Percentiles rank a stretch among this genome's conserved stretches.
These are phyloP conservation scores for Chlorops oryzae DNA, from an alignment of 1,140 invertebrate genomes.

Conservation along the genomic window DNA sequence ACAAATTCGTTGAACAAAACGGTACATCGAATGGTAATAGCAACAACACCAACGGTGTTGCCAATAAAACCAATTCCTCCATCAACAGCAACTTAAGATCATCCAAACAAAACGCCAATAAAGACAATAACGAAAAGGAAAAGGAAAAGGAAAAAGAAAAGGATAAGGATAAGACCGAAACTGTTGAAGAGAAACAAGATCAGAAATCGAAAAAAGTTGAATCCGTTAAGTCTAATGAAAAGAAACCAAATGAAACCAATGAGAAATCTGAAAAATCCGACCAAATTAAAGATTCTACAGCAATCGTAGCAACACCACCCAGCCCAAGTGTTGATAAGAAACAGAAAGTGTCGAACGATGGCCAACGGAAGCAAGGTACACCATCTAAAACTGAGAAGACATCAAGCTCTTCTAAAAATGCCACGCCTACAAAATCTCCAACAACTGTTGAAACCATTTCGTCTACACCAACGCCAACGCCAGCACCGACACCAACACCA, in stretches of 20 bases:
- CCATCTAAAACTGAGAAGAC: neutral
- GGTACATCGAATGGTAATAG: slow-evolving; percentile 15
- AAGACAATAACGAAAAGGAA: slow-evolving; percentile 12
- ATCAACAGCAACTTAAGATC: neutral
- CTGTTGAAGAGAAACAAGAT: neutral
- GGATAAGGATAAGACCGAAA: neutral
- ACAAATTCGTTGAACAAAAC: slow-evolving; percentile 2
- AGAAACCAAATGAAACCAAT: neutral
- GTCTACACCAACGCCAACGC: slow-evolving; percentile 12
- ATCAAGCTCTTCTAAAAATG: slow-evolving; percentile 1
- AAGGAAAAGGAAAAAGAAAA: slow-evolving; percentile 8
- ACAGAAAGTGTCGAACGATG: neutral
- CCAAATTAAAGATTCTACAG: neutral
- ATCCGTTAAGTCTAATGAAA: neutral
- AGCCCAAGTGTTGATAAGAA: neutral
- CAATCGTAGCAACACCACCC: neutral
- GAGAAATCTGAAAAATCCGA: neutral
- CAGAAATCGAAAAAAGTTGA: neutral
- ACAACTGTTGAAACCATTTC: slow-evolving; percentile 4
- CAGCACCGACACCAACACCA: slow-evolving; percentile 16
- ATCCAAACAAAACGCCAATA: slow-evolving; percentile 5
- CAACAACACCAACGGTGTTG: slow-evolving; percentile 20
- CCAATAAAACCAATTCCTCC: neutral
- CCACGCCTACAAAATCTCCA: slow-evolving; percentile 7
- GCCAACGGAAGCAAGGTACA: neutral